Evolutionary conservation across 2,888 invertebrate genomes (phyloP), one percentile per base, ranked within the genome.

Genomic region (Pyrochroa serraticornis): DNA sequence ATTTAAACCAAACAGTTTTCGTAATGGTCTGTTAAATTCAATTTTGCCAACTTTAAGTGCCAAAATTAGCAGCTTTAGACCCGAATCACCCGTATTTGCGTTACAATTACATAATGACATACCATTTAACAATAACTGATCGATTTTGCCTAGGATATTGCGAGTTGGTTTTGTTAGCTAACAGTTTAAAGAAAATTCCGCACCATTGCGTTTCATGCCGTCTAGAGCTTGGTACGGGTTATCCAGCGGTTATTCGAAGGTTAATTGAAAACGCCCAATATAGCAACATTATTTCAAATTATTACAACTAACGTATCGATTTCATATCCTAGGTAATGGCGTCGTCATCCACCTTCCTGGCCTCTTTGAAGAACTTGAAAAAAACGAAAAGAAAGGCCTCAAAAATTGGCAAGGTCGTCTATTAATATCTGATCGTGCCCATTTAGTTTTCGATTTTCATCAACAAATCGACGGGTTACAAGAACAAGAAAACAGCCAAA

Each of bases 311-410:
- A 50, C n/a, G 31, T 22, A 46, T 41, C 13, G 13, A 8, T 7
- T 34, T 22, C 3, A 22, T 22, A 22, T 3, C n/a, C 22, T 22
- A 97, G 97, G 97, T 45, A 98, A 98, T 80, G 99, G 99, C 13
- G 98, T 99, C 48, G 99, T 99, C 10, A 92, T 99, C 68, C 97
- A 99, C 80, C 80, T 99, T 63, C 96, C 96, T 0, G 95, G 96
- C 6, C 83, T 99, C 39, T 97, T 98, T 80, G 93, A 95, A 30
- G 99, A 99, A 81, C 79, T 99, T 66, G 87, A 89, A 69, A 93
- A 95, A 78, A 97, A 96, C 80, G 95, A 94, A 77, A 85, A 86
- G 34, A 95, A 95, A 76, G 97, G 97, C 12, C 83, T 97, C 74
- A 85, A 83, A 63, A 87, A 89, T 67, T 92, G 94, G 90, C 82